phyloP scores from a whole-genome alignment of 2,113 vertebrate species.

The Aramus guarauna region DNA sequence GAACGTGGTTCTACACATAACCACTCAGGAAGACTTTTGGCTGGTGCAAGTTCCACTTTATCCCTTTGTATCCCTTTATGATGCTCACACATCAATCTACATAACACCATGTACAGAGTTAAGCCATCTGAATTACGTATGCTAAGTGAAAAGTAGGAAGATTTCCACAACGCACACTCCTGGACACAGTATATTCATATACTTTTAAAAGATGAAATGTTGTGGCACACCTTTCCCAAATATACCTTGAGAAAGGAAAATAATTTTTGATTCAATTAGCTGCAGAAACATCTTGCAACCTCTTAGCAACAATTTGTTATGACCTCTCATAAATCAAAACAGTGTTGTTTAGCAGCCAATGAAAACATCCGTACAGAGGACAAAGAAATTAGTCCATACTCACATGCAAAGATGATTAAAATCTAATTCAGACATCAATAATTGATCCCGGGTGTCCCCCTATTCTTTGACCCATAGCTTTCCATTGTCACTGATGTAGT shows the following conservation, averaged over 20 bases:
- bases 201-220: not conserved
- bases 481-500: slow-evolving; percentile 32
- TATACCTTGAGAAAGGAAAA: not conserved
- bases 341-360: slow-evolving; percentile 25
- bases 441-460: slow-evolving; percentile 38
- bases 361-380: slow-evolving; percentile 54
- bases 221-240: not conserved
- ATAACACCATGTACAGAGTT: not conserved
- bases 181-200: not conserved
- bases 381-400: slow-evolving; percentile 52
- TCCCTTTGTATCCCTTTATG: not conserved
- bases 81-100: not conserved
- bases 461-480: slow-evolving; percentile 25
- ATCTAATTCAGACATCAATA: slow-evolving; percentile 61
- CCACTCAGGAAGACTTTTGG: not conserved
- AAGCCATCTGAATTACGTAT: not conserved
- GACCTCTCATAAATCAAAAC: slow-evolving; percentile 11
- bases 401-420: slow-evolving; percentile 55
- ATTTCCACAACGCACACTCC: not conserved
- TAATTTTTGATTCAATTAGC: not conserved
- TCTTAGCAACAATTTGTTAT: not conserved
- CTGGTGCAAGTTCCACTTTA: accelerated
- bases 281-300: not conserved
- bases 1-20: not conserved
- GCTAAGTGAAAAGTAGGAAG: not conserved